phyloP scores from a whole-genome alignment of 2,113 vertebrate species.

The Strix uralensis region DNA sequence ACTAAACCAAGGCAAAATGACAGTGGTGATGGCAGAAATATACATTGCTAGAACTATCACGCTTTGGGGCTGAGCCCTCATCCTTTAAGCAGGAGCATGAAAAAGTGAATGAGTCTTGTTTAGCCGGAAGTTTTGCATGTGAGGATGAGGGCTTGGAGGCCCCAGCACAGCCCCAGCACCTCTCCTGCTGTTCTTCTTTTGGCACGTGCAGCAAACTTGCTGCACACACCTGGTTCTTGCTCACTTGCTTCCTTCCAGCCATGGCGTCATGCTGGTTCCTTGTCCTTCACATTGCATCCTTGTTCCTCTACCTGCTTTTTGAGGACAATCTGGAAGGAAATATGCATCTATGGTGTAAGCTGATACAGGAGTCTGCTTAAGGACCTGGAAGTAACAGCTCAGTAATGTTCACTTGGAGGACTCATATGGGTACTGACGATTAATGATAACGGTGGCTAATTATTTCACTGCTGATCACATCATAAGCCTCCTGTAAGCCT shows the following conservation, averaged over 20 bases:
- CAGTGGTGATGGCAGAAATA: neutral
- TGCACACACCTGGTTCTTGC: fast-evolving
- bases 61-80: neutral
- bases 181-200: neutral
- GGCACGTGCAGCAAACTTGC: neutral
- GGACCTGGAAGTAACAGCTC: neutral
- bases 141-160: neutral
- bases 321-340: neutral
- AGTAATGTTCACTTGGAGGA: neutral
- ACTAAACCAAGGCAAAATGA: neutral
- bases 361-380: neutral
- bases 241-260: neutral
- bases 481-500: neutral
- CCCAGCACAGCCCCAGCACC: neutral
- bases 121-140: neutral
- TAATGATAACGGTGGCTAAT: neutral
- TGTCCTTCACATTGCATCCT: neutral
- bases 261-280: fast-evolving
- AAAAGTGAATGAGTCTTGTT: neutral
- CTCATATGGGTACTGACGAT: neutral
- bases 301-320: neutral
- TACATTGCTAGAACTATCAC: neutral
- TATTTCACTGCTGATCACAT: neutral
- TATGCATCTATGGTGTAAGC: neutral
- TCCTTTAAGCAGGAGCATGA: neutral